Percentiles rank a stretch among this genome's conserved stretches.
These are phyloP conservation scores for Drosophila carrolli DNA, from an alignment of 1,140 invertebrate genomes.

Conservation along the genomic window DNA sequence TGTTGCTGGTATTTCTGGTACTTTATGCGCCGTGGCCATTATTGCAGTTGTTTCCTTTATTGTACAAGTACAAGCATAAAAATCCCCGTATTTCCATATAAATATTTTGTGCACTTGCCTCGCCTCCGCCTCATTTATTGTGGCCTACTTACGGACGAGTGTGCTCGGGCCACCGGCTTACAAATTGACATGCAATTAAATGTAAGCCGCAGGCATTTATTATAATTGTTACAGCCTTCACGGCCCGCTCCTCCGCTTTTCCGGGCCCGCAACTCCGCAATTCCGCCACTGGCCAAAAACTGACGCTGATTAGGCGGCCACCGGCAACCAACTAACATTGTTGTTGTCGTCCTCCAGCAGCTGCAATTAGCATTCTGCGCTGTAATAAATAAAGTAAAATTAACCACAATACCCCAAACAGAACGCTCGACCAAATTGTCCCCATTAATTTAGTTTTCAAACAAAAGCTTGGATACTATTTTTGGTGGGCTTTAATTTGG, in stretches of 20 bases:
- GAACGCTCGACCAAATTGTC: slow-evolving; percentile 28
- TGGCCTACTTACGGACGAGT: slow-evolving; percentile 56
- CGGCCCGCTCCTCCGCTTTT: neutral
- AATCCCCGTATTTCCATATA: slow-evolving; percentile 74
- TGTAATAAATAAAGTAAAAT: slow-evolving; percentile 79
- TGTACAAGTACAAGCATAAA: slow-evolving; percentile 65
- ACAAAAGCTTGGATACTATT: slow-evolving; percentile 3
- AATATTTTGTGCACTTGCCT: slow-evolving; percentile 40
- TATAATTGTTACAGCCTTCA: slow-evolving; percentile 57
- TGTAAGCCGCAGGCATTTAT: slow-evolving; percentile 67
- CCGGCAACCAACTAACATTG: slow-evolving; percentile 48
- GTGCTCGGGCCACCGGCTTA: slow-evolving; percentile 35
- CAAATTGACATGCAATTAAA: slow-evolving; percentile 79
- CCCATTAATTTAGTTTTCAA: slow-evolving; percentile 14
- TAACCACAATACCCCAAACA: slow-evolving; percentile 72
- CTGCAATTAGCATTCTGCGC: slow-evolving; percentile 74
- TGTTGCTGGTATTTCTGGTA: slow-evolving; percentile 78
- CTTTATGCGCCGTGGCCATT: slow-evolving; percentile 74
- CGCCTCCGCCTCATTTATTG: slow-evolving; percentile 57
- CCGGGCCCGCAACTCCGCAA: neutral
- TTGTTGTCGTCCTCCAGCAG: slow-evolving; percentile 36
- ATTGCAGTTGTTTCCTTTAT: slow-evolving; percentile 82
- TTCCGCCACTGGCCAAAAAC: slow-evolving; percentile 36
- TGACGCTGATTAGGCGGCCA: slow-evolving; percentile 68
- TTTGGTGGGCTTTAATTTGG: slow-evolving; percentile 1